Percentiles rank a stretch among this genome's conserved stretches.
phyloP scores from a whole-genome alignment of 2,888 invertebrate genomes.

The Cordilura impudica region DNA sequence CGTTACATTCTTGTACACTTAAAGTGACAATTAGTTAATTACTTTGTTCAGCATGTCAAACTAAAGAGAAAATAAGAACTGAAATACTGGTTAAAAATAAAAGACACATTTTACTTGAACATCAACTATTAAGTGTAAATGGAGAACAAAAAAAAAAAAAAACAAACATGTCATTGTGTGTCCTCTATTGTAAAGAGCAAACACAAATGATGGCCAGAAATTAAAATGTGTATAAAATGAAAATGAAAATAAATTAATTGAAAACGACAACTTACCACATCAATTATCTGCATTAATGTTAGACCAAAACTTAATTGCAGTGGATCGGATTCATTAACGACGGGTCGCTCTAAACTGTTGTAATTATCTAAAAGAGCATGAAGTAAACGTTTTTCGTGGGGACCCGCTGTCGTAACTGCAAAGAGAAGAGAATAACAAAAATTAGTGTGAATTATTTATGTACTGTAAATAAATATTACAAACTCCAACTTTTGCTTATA shows the following conservation, averaged over 20 bases:
- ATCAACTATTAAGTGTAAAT: too few relatives aligned
- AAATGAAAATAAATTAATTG: background rate
- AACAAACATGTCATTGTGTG: slow-evolving; percentile 48
- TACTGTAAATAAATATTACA: too few relatives aligned
- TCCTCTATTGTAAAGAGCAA: slow-evolving; percentile 3
- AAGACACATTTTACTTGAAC: too few relatives aligned
- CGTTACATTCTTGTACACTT: too few relatives aligned
- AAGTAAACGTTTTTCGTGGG: slow-evolving; percentile 93
- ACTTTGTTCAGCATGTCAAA: background rate
- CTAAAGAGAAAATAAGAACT: background rate
- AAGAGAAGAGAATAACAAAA: slow-evolving; percentile 44
- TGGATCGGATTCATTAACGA: slow-evolving; percentile 97
- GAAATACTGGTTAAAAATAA: slow-evolving; percentile 5
- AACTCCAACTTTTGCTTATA: too few relatives aligned
- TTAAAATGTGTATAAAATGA: background rate
- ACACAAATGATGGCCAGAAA: background rate
- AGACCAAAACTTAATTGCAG: slow-evolving; percentile 96
- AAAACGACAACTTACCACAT: slow-evolving; percentile 86
- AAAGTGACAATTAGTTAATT: slow-evolving; percentile 51
- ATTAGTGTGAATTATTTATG: background rate
- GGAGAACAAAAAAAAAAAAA: slow-evolving; percentile 18
- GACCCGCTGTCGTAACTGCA: slow-evolving; percentile 89
- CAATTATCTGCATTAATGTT: slow-evolving; percentile 98
- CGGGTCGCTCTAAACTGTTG: slow-evolving; percentile 95
- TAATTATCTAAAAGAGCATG: slow-evolving; percentile 93